These are phyloP conservation scores for Caenorhabditis sp. DNA, from an alignment of 2,888 invertebrate species.

Conservation along the genomic window DNA sequence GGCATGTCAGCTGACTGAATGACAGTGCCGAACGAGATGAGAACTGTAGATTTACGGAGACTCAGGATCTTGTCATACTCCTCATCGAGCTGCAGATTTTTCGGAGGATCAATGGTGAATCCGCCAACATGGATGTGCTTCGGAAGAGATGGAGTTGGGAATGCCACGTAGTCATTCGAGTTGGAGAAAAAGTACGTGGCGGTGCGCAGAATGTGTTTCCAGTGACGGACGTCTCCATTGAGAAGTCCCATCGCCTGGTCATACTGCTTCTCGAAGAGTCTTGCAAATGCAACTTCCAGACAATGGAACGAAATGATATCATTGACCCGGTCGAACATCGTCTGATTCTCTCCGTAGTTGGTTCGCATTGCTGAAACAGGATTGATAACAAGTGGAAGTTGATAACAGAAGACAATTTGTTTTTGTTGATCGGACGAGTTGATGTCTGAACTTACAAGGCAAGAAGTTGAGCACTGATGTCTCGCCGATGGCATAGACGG, in stretches of 20 bases:
- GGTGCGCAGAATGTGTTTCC: slow-evolving; percentile 18
- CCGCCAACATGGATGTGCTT: slow-evolving; percentile 23
- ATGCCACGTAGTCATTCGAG: slow-evolving; percentile 21
- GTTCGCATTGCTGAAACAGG: slow-evolving; percentile 26
- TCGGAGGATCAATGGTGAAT: slow-evolving; percentile 31
- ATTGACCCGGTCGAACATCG: slow-evolving; percentile 21
- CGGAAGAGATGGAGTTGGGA: slow-evolving; percentile 19
- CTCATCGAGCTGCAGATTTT: slow-evolving; percentile 11
- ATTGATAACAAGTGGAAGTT: background rate
- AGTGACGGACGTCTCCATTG: slow-evolving; percentile 21
- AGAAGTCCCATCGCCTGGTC: slow-evolving; percentile 5
- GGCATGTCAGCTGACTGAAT: slow-evolving; percentile 36
- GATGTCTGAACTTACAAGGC: slow-evolving; percentile 36
- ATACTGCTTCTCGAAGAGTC: slow-evolving; percentile 31
- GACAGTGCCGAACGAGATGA: slow-evolving; percentile 36
- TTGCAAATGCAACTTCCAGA: slow-evolving; percentile 35
- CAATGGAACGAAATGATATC: slow-evolving; percentile 39
- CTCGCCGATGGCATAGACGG: slow-evolving; percentile 46
- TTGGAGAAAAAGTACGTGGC: slow-evolving; percentile 29
- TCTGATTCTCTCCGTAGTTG: slow-evolving; percentile 35
- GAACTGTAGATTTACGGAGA: slow-evolving; percentile 9
- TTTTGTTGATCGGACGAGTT: slow-evolving; percentile 1
- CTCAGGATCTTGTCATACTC: slow-evolving; percentile 24
- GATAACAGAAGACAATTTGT: background rate
- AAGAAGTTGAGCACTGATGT: slow-evolving; percentile 40